Conservation (phyloP, 2,113 vertebrate species). For the Nematolebias whitei region DNA sequence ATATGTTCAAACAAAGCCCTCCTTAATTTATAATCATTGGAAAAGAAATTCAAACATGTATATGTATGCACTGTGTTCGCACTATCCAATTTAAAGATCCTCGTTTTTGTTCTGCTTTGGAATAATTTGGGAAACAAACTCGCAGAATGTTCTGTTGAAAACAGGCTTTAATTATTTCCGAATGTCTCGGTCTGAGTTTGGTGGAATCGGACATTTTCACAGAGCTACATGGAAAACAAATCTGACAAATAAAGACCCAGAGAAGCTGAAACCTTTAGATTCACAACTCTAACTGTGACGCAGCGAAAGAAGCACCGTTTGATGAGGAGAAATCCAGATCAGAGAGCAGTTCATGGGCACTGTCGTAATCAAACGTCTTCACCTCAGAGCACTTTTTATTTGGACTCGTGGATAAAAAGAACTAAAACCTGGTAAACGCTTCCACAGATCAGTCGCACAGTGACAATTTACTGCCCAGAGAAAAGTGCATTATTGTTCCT, state of each 20-base stretch:
- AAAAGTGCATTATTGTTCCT: slow-evolving; percentile 98
- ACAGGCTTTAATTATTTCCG: slow-evolving; percentile 74
- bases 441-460: slow-evolving; percentile 83
- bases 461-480: slow-evolving; percentile 92
- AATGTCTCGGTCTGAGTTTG: slow-evolving; percentile 71
- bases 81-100: slow-evolving; percentile 66
- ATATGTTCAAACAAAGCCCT: slow-evolving; percentile 48
- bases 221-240: slow-evolving; percentile 53
- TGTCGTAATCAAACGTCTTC: slow-evolving; percentile 67
- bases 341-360: slow-evolving; percentile 56
- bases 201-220: slow-evolving; percentile 57
- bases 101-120: slow-evolving; percentile 58
- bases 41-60: slow-evolving; percentile 60
- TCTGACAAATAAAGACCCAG: slow-evolving; percentile 48
- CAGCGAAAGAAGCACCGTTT: not conserved
- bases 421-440: slow-evolving; percentile 47
- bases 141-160: slow-evolving; percentile 78
- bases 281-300: not conserved
- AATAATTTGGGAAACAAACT: slow-evolving; percentile 72
- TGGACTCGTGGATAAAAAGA: slow-evolving; percentile 36
- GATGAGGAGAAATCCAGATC: slow-evolving; percentile 46
- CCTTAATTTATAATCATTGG: slow-evolving; percentile 65
- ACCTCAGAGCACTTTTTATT: slow-evolving; percentile 66
- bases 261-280: too few species aligned
- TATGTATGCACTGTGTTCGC: slow-evolving; percentile 78